Base-by-base conservation (phyloP, 2,113 vertebrate genomes). In the Mesocricetus auratus region DNA sequence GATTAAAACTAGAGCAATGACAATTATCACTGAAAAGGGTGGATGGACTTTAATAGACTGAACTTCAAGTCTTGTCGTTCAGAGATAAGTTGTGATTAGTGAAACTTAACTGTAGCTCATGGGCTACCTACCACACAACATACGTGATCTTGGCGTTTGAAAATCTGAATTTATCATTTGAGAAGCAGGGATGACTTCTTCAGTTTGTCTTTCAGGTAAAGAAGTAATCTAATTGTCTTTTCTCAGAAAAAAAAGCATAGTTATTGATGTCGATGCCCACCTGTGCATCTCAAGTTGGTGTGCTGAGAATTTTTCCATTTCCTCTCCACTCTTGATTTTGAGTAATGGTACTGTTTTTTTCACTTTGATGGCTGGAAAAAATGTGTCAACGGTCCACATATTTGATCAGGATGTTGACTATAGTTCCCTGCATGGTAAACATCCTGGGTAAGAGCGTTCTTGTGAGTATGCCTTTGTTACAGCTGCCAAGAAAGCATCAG, bases 381-480 rank as follows among this genome's bases (percentile, higher is more conserved):
- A n/a, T 64, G 7, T 77, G 74, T 74, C 82, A 74, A 26, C 68
- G 26, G 17, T 71, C 42, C 19, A 92, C 1, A 89, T 17, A 29
- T 36, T 64, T 62, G 85, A 22, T 53, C n/a, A 42, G 45, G 8
- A 58, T 66, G 0, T 86, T 88, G 68, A 83, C 53, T 29, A 13
- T 93, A 33, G 73, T 33, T 56, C 78, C 86, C 12, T 83, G 15
- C 36, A 94, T n/a, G 68, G 93, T 90, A 88, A 94, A 94, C 79
- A 5, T 92, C 33, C 45, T 79, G 16, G 16, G 21, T 29, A 62
- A 8, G 36, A 60, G 62, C 39, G 47, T 85, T 62, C n/a, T 45
- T n/a, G 12, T n/a, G 47, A 78, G 26, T 68, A 73, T 53, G 5
- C 15, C 60, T 91, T 17, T 58, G 6, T 78, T 93, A 92, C 6